These are phyloP conservation scores for Taeniopygia guttata DNA, from an alignment of 2,797 vertebrate species.

Conservation along the genomic window DNA sequence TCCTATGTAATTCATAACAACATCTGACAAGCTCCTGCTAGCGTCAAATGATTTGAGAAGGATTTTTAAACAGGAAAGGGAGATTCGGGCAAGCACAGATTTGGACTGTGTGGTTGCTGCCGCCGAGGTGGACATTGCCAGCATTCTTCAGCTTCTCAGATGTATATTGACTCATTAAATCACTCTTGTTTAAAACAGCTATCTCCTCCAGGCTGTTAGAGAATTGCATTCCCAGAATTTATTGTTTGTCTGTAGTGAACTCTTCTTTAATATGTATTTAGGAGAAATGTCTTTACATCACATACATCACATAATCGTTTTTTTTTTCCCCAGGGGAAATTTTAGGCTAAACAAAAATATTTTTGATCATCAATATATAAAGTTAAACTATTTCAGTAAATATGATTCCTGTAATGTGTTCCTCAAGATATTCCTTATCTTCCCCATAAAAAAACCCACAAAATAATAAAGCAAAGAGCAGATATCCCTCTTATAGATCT, in stretches of 20 bases:
- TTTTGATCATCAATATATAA: not conserved
- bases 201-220: not conserved
- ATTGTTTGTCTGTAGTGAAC: not conserved
- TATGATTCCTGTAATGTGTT: not conserved
- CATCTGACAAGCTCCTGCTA: not conserved
- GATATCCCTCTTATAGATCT: not conserved
- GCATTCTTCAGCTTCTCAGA: not conserved
- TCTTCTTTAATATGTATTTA: not conserved
- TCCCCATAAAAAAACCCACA: not conserved
- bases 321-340: not conserved
- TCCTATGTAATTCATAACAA: not conserved
- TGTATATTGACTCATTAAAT: not conserved
- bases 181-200: not conserved
- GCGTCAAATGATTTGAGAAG: not conserved
- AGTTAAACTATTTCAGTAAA: not conserved
- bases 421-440: not conserved
- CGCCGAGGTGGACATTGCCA: not conserved
- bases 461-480: not conserved
- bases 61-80: not conserved
- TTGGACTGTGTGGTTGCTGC: not conserved
- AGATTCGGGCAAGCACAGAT: not conserved
- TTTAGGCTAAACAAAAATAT: not conserved
- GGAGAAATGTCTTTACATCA: not conserved
- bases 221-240: not conserved
- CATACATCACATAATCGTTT: fast-evolving